These are phyloP conservation scores for Sinelater perroti DNA, from an alignment of 2,888 invertebrate genomes.

Conservation along the genomic window DNA sequence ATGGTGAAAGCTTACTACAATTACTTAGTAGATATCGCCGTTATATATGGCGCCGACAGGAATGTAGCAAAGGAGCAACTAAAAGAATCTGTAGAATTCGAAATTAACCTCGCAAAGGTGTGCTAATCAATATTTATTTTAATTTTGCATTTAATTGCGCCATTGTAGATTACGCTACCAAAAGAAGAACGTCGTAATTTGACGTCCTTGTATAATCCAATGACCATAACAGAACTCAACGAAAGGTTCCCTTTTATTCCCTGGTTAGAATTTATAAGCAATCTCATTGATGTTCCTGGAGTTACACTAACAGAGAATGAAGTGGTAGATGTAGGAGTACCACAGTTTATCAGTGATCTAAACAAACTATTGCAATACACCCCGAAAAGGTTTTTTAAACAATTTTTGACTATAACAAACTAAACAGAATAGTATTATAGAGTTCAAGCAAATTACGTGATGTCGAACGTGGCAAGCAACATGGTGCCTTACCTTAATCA, in stretches of 20 bases:
- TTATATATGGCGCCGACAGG: slow-evolving; percentile 82
- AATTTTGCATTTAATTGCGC: slow-evolving; percentile 2
- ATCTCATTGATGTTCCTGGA: slow-evolving; percentile 71
- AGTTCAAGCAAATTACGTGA: slow-evolving; percentile 64
- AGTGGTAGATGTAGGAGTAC: slow-evolving; percentile 84
- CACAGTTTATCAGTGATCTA: slow-evolving; percentile 78
- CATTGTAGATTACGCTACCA: slow-evolving; percentile 78
- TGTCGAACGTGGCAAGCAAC: slow-evolving; percentile 62
- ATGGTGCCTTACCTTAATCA: slow-evolving; percentile 40
- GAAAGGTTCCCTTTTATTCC: slow-evolving; percentile 77
- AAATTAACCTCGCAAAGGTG: slow-evolving; percentile 91
- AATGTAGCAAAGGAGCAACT: slow-evolving; percentile 73
- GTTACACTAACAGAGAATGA: slow-evolving; percentile 73
- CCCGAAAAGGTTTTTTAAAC: slow-evolving; percentile 65
- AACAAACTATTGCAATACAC: slow-evolving; percentile 67
- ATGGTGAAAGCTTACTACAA: slow-evolving; percentile 85
- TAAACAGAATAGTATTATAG: slow-evolving; percentile 42
- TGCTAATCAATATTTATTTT: slow-evolving; percentile 40
- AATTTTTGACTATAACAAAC: slow-evolving; percentile 55
- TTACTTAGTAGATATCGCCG: slow-evolving; percentile 88
- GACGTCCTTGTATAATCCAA: slow-evolving; percentile 88
- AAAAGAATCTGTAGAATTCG: slow-evolving; percentile 82
- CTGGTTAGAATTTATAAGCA: slow-evolving; percentile 87
- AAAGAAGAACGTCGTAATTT: slow-evolving; percentile 91
- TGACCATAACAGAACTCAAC: slow-evolving; percentile 80